phyloP scores from a whole-genome alignment of 2,888 invertebrate genomes.

The Cantharis nigra region DNA sequence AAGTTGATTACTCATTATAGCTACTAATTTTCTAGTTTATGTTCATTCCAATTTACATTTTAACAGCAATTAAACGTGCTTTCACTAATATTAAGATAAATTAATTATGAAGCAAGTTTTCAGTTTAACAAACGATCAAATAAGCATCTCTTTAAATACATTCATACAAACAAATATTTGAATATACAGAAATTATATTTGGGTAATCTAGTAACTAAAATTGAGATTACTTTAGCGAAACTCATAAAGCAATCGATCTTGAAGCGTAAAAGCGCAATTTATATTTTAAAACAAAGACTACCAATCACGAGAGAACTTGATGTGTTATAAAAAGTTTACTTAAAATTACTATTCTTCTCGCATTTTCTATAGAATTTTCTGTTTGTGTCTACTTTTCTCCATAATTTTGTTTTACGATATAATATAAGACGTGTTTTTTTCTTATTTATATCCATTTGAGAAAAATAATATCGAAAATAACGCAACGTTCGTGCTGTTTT shows the following conservation, averaged over 20 bases:
- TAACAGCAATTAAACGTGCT: neutral
- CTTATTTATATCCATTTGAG: constrained; percentile 21
- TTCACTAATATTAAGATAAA: neutral
- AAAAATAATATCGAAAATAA: constrained; percentile 15
- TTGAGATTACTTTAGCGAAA: neutral
- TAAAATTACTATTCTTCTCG: constrained; percentile 1
- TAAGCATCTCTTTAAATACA: neutral
- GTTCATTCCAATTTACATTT: neutral
- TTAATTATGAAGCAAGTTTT: neutral
- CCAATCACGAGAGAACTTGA: neutral
- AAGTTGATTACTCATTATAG: neutral
- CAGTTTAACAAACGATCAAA: neutral
- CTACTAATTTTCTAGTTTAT: neutral
- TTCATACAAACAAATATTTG: neutral
- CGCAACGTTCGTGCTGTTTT: constrained; percentile 14
- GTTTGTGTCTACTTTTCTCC: neutral
- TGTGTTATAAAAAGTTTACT: neutral
- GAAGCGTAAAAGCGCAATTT: neutral
- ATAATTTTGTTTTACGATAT: constrained; percentile 5
- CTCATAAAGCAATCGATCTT: neutral
- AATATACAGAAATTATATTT: neutral
- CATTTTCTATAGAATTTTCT: neutral
- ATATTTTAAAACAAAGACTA: neutral
- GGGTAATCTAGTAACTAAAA: neutral
- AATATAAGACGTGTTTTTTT: neutral